Conservation (phyloP, 1,140 invertebrate species). For the Phymorhynchus buccinoides region DNA sequence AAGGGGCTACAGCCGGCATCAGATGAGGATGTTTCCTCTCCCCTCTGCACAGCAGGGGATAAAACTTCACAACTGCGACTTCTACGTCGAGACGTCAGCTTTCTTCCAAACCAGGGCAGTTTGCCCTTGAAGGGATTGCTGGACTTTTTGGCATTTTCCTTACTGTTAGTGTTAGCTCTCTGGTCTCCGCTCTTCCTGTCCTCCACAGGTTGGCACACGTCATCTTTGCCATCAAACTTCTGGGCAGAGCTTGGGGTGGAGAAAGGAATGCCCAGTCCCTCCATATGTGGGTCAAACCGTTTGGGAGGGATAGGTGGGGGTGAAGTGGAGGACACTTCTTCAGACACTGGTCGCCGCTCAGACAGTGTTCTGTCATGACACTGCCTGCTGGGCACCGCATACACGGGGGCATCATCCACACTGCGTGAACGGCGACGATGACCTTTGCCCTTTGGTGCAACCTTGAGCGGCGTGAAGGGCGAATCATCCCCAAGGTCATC, state of each 20-base stretch:
- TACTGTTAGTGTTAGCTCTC: too few relatives aligned
- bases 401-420: constrained; percentile 25
- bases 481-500: background rate
- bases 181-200: background rate
- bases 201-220: background rate
- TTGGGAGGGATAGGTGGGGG: constrained; percentile 32
- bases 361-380: background rate
- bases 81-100: constrained; percentile 7
- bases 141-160: constrained; percentile 1
- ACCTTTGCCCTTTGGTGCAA: background rate
- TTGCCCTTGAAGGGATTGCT: constrained; percentile 7
- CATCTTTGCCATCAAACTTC: background rate
- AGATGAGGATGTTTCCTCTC: background rate
- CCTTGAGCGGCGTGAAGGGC: background rate
- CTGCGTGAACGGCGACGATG: constrained; percentile 28
- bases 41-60: background rate
- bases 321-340: background rate
- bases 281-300: constrained; percentile 7
- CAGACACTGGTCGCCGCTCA: background rate
- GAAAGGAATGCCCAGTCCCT: constrained; percentile 25
- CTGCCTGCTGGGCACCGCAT: constrained; percentile 8
- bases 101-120: constrained; percentile 2
- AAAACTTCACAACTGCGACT: constrained; percentile 23
- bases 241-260: background rate
- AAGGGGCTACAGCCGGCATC: background rate